phyloP scores from a whole-genome alignment of 1,140 invertebrate species.

The Lerema accius region DNA sequence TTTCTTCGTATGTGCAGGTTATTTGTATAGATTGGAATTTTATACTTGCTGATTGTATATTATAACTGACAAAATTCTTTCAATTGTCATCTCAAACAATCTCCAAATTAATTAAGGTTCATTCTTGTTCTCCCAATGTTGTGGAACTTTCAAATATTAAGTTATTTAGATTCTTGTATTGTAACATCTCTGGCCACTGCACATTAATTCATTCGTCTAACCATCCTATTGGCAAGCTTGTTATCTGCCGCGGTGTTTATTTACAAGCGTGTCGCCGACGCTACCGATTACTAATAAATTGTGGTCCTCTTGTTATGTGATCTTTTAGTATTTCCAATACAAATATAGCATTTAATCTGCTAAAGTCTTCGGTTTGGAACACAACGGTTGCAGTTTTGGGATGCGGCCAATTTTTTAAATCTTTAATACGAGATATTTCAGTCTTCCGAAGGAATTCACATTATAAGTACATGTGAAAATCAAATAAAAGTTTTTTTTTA shows the following conservation, averaged over 20 bases:
- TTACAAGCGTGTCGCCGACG: slow-evolving; percentile 45
- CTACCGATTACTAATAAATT: slow-evolving; percentile 35
- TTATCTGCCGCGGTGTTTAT: slow-evolving; percentile 58
- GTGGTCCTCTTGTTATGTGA: slow-evolving; percentile 8
- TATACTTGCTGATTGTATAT: neutral
- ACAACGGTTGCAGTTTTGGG: slow-evolving; percentile 27
- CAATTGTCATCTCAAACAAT: no score
- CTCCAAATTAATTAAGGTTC: neutral
- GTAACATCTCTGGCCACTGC: slow-evolving; percentile 35
- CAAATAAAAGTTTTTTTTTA: neutral
- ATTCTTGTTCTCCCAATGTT: neutral
- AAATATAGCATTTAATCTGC: slow-evolving; percentile 7
- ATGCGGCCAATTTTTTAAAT: slow-evolving; percentile 32
- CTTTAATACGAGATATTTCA: slow-evolving; percentile 26
- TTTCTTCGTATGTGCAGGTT: neutral
- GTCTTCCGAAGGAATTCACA: slow-evolving; percentile 18
- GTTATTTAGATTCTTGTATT: neutral
- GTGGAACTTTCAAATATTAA: neutral
- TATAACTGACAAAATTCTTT: no score
- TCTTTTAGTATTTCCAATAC: slow-evolving; percentile 21
- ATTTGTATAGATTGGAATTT: neutral
- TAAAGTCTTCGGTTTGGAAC: slow-evolving; percentile 18
- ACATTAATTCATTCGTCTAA: slow-evolving; percentile 37
- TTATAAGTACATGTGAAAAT: slow-evolving; percentile 3
- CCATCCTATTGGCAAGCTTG: slow-evolving; percentile 44